These are phyloP conservation scores for Drosophila colorata DNA, from an alignment of 2,888 invertebrate species.

Conservation along the genomic window DNA sequence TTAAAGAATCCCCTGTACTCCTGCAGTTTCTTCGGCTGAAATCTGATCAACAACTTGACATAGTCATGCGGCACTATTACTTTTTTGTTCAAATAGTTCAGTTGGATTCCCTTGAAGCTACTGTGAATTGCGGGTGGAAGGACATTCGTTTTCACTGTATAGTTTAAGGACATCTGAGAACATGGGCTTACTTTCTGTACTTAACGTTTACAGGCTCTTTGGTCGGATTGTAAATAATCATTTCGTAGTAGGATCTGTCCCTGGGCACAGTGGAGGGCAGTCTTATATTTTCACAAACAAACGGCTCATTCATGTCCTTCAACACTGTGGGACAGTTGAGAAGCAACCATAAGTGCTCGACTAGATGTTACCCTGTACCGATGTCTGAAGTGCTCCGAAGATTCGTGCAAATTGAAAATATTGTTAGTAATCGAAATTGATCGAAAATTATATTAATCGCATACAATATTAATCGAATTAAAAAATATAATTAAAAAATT, in stretches of 20 bases:
- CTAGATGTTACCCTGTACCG: not conserved
- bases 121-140: slow-evolving; percentile 27
- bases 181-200: slow-evolving; percentile 35
- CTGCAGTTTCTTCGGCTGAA: slow-evolving; percentile 48
- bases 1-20: slow-evolving; percentile 61
- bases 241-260: slow-evolving; percentile 64
- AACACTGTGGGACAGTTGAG: slow-evolving; percentile 23
- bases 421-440: too few species aligned
- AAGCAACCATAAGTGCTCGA: not conserved
- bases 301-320: slow-evolving; percentile 16
- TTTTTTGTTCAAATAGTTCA: slow-evolving; percentile 24
- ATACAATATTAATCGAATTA: not conserved
- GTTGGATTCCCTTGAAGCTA: slow-evolving; percentile 41
- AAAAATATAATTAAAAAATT: too few species aligned
- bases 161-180: not conserved
- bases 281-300: slow-evolving; percentile 31
- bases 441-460: too few species aligned
- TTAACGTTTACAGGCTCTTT: slow-evolving; percentile 37
- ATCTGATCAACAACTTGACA: slow-evolving; percentile 55
- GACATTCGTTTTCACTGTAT: not conserved
- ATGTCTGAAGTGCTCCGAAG: too few species aligned
- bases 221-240: slow-evolving; percentile 70
- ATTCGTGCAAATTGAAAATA: too few species aligned
- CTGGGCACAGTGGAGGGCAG: slow-evolving; percentile 57
- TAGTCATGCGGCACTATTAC: slow-evolving; percentile 38